Percentiles rank a stretch among this genome's conserved stretches.
Evolutionary conservation across 2,113 vertebrate genomes (phyloP).

Genomic region (Gymnarchus niloticus): DNA sequence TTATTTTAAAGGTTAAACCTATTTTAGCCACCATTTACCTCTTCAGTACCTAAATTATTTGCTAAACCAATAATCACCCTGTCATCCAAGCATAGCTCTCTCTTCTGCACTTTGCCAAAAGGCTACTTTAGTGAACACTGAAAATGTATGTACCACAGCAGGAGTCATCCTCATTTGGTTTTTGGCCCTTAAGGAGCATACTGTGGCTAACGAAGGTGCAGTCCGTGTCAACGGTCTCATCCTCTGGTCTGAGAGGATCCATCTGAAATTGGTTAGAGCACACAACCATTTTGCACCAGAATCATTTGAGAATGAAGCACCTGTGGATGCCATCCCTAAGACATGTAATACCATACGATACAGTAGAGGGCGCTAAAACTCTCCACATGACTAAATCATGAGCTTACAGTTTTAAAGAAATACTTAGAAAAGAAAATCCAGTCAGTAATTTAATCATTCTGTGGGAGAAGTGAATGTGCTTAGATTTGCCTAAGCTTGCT

Average conservation of each 20-base stretch:
- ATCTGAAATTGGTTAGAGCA: constrained; percentile 37
- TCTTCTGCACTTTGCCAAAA: background rate
- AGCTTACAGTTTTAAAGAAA: too few species aligned
- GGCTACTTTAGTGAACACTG: background rate
- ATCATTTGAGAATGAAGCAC: background rate
- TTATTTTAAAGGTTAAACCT: background rate
- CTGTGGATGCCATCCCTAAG: background rate
- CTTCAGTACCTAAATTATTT: background rate
- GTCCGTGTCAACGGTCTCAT: constrained; percentile 73
- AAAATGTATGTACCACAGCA: constrained; percentile 32
- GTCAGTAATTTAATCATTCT: background rate
- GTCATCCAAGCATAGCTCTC: background rate
- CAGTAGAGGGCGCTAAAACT: constrained; percentile 8
- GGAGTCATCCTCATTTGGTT: constrained; percentile 41
- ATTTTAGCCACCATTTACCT: background rate
- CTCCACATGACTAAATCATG: background rate
- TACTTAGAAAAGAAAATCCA: background rate
- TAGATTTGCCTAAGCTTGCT: background rate
- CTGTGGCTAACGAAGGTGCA: constrained; percentile 86
- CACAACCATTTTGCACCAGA: background rate
- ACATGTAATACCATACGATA: background rate
- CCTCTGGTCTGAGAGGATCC: constrained; percentile 48
- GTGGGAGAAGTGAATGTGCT: background rate
- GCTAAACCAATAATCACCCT: background rate
- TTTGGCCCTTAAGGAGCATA: constrained; percentile 64